A percentile compares a stretch with the other conserved stretches of the same genome.
These are phyloP conservation scores for Camptogramma bilineatum DNA, from an alignment of 2,888 invertebrate species.

Conservation along the genomic window DNA sequence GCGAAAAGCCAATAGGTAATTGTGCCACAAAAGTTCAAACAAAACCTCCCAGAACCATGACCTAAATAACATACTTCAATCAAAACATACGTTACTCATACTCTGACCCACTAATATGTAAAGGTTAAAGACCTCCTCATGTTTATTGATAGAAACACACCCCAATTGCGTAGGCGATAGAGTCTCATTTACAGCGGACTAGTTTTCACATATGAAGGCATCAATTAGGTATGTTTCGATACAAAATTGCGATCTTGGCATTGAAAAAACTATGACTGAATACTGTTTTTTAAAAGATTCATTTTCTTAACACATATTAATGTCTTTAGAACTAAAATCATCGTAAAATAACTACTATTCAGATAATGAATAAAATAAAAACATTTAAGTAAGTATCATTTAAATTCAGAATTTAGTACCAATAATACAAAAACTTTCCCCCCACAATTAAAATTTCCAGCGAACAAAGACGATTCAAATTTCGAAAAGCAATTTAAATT, in stretches of 20 bases:
- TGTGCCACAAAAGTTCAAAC: constrained; percentile 20
- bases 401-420: constrained; percentile 4
- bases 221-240: constrained; percentile 24
- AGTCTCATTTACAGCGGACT: constrained; percentile 39
- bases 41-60: constrained; percentile 38
- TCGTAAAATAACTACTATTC: neutral
- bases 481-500: constrained; percentile 75
- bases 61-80: constrained; percentile 62
- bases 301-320: neutral
- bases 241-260: constrained; percentile 14
- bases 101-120: constrained; percentile 70
- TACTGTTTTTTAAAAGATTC: neutral
- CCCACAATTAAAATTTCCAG: constrained; percentile 49
- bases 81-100: constrained; percentile 63
- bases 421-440: constrained; percentile 26
- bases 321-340: neutral
- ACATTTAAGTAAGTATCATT: neutral
- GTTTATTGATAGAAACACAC: constrained; percentile 45
- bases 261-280: neutral
- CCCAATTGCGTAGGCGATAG: constrained; percentile 42
- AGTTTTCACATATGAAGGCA: constrained; percentile 22
- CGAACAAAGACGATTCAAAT: constrained; percentile 62
- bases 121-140: constrained; percentile 68
- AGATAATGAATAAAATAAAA: constrained; percentile 9
- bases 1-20: constrained; percentile 1